These are phyloP conservation scores for Pterocles gutturalis DNA, from an alignment of 2,113 vertebrate genomes.

Conservation along the genomic window DNA sequence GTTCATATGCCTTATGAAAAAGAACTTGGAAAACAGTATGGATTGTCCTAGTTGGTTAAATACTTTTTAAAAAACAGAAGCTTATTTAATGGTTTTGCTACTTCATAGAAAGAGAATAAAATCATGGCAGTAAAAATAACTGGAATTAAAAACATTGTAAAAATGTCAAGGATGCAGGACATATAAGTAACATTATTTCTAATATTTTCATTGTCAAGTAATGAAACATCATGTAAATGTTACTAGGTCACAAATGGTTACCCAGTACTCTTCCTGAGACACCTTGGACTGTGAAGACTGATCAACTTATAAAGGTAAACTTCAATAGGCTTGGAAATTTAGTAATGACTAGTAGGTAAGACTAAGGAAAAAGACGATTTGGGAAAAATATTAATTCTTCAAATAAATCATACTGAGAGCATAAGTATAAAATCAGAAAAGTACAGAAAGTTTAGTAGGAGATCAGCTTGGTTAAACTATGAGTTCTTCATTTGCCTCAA, in stretches of 20 bases:
- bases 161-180: neutral
- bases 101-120: neutral
- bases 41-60: neutral
- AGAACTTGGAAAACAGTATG: neutral
- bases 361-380: neutral
- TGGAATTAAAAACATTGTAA: neutral
- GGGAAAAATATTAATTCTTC: neutral
- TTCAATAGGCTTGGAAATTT: neutral
- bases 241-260: neutral
- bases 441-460: neutral
- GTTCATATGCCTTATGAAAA: neutral
- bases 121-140: neutral
- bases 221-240: slow-evolving; percentile 10
- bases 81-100: neutral
- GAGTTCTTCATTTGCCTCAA: neutral
- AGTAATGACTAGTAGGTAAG: neutral
- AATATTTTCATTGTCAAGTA: slow-evolving; percentile 7
- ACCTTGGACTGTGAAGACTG: neutral
- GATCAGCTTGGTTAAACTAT: neutral
- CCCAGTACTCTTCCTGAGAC: neutral
- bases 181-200: neutral
- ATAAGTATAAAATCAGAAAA: neutral
- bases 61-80: neutral
- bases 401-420: neutral
- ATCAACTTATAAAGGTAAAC: neutral